These are phyloP conservation scores for Oophaga sylvatica DNA, from an alignment of 2,797 vertebrate genomes.

Conservation along the genomic window DNA sequence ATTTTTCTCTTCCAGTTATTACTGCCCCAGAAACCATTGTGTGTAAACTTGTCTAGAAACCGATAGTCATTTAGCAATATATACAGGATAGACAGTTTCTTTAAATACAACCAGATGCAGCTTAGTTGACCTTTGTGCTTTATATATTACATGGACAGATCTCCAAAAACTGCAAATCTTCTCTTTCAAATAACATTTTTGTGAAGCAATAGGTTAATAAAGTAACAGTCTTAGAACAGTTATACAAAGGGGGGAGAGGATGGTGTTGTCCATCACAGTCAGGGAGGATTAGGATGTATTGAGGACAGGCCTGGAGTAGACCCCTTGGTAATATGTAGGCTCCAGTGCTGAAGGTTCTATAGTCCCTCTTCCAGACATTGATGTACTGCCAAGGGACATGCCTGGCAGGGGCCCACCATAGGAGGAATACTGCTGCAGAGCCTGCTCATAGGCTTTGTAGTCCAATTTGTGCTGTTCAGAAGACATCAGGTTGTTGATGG, in stretches of 20 bases:
- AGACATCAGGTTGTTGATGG: constrained; percentile 98
- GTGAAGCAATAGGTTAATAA: constrained; percentile 74
- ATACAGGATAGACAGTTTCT: constrained; percentile 65
- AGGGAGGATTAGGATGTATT: constrained; percentile 87
- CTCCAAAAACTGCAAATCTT: constrained; percentile 65
- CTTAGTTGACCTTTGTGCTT: constrained; percentile 68
- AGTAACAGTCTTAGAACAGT: constrained; percentile 83
- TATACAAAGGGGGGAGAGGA: constrained; percentile 55
- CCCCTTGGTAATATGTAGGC: constrained; percentile 96
- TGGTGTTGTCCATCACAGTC: constrained; percentile 40
- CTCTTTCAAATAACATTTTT: constrained; percentile 67
- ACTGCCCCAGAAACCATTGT: constrained; percentile 67
- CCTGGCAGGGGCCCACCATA: constrained; percentile 82
- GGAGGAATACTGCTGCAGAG: constrained; percentile 90
- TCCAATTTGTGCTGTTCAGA: constrained; percentile 98
- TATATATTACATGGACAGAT: constrained; percentile 75
- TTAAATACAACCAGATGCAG: constrained; percentile 77
- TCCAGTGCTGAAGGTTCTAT: constrained; percentile 90
- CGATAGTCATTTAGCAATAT: constrained; percentile 73
- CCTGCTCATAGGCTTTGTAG: constrained; percentile 96
- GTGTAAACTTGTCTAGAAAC: constrained; percentile 73
- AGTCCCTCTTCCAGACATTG: constrained; percentile 81
- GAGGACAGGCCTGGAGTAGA: constrained; percentile 94
- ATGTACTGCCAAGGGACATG: constrained; percentile 77
- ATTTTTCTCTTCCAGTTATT: constrained; percentile 71